Conservation (phyloP, 2,888 invertebrate genomes). For the Drosophila mayaguana region DNA sequence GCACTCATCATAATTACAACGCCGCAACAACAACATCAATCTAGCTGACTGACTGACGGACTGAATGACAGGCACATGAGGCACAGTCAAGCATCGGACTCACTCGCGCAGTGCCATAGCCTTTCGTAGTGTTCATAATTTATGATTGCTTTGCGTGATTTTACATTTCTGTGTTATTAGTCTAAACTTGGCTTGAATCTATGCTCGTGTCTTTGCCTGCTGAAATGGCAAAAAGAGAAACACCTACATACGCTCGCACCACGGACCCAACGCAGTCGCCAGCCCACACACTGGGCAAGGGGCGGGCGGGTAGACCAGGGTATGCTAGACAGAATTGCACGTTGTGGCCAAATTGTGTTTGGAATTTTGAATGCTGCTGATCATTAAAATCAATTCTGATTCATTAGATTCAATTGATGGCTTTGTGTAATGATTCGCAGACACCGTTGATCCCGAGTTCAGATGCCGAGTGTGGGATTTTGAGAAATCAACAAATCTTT, state of each 20-base stretch:
- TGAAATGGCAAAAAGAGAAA: slow-evolving; percentile 10
- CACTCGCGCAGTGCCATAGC: slow-evolving; percentile 32
- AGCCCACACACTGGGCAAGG: slow-evolving; percentile 38
- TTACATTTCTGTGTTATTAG: slow-evolving; percentile 70
- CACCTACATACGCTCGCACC: slow-evolving; percentile 54
- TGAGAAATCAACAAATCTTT: slow-evolving; percentile 22
- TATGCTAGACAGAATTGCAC: slow-evolving; percentile 38
- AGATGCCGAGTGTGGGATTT: slow-evolving; percentile 38
- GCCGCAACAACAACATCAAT: slow-evolving; percentile 33
- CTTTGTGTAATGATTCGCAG: slow-evolving; percentile 26
- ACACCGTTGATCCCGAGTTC: slow-evolving; percentile 29
- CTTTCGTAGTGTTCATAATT: slow-evolving; percentile 64
- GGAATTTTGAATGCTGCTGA: slow-evolving; percentile 47
- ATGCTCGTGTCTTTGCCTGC: slow-evolving; percentile 31
- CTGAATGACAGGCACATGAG: slow-evolving; percentile 29
- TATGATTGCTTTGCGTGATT: slow-evolving; percentile 75
- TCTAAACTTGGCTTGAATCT: slow-evolving; percentile 62
- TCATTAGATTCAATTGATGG: slow-evolving; percentile 51
- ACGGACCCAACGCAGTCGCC: slow-evolving; percentile 36
- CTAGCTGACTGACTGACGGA: slow-evolving; percentile 20
- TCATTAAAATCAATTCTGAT: slow-evolving; percentile 62
- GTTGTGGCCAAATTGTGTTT: slow-evolving; percentile 54
- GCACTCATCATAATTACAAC: slow-evolving; percentile 80
- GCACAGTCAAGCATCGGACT: slow-evolving; percentile 25
- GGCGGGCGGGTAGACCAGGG: not conserved